Percentiles rank a stretch among this genome's conserved stretches.
Conservation (phyloP, 2,888 invertebrate species). For the Melanchra persicariae region DNA sequence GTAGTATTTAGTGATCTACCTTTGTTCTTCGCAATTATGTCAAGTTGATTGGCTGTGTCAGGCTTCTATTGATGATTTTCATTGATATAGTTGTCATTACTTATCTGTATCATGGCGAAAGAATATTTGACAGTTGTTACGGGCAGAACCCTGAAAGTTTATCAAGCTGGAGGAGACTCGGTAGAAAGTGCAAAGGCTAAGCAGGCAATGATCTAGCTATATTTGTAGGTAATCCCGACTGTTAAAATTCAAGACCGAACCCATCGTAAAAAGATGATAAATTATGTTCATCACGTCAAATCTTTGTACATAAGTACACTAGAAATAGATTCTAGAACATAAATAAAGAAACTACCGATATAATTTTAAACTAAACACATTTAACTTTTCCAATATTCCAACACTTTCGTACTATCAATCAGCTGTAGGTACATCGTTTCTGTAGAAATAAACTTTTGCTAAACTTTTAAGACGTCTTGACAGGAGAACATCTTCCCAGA, state of each 20-base stretch:
- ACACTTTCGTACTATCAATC: not conserved
- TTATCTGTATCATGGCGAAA: not conserved
- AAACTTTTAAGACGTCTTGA: not conserved
- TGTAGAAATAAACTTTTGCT: not conserved
- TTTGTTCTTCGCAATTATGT: conserved; percentile 7
- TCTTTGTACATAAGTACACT: not conserved
- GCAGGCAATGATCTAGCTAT: too few species aligned
- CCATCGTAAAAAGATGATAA: not conserved
- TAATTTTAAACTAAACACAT: conserved; percentile 7
- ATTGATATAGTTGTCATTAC: too few species aligned
- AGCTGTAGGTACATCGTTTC: not conserved
- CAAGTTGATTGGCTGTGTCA: not conserved
- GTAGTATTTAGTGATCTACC: not conserved
- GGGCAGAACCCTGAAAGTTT: not conserved
- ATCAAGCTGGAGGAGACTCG: too few species aligned
- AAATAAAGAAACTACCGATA: conserved; percentile 1
- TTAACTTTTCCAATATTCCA: too few species aligned
- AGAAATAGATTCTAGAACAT: conserved; percentile 3
- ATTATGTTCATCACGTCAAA: not conserved
- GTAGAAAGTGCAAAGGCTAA: too few species aligned
- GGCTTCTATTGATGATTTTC: not conserved
- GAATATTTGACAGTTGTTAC: not conserved
- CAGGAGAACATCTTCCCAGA: conserved; percentile 20
- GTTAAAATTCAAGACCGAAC: too few species aligned
- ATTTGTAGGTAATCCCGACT: too few species aligned